These are phyloP conservation scores for Ochlodes sylvanus DNA, from an alignment of 2,888 invertebrate species.

Conservation along the genomic window DNA sequence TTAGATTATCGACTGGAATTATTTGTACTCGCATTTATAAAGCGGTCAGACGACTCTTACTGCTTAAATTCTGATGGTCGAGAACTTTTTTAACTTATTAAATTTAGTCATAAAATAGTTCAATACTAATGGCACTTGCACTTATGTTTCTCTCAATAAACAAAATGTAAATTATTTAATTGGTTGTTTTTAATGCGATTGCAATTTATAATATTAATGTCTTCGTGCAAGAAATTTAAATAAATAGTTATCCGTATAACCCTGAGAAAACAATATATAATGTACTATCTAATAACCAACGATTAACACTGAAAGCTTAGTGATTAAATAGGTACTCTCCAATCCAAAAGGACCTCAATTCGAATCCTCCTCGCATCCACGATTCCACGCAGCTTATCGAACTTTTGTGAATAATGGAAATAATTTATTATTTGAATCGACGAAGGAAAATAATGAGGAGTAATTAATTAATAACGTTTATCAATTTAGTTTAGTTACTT, in stretches of 20 bases:
- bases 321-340: too few species aligned
- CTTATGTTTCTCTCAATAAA: neutral
- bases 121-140: neutral
- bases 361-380: too few species aligned
- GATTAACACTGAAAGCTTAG: neutral
- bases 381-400: too few species aligned
- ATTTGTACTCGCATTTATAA: constrained; percentile 17
- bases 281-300: too few species aligned
- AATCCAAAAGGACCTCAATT: too few species aligned
- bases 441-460: neutral
- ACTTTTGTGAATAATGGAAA: too few species aligned
- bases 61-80: too few species aligned
- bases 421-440: neutral
- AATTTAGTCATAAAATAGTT: too few species aligned
- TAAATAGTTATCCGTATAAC: neutral
- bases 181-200: neutral
- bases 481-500: too few species aligned
- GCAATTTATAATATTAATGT: constrained; percentile 1
- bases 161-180: neutral
- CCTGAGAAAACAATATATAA: too few species aligned
- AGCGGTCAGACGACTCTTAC: neutral
- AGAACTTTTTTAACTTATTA: too few species aligned
- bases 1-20: constrained; percentile 20
- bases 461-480: too few species aligned
- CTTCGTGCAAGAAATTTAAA: neutral